Evolutionary conservation across 2,113 vertebrate species (phyloP).

Genomic region (Hypanus sabinus): DNA sequence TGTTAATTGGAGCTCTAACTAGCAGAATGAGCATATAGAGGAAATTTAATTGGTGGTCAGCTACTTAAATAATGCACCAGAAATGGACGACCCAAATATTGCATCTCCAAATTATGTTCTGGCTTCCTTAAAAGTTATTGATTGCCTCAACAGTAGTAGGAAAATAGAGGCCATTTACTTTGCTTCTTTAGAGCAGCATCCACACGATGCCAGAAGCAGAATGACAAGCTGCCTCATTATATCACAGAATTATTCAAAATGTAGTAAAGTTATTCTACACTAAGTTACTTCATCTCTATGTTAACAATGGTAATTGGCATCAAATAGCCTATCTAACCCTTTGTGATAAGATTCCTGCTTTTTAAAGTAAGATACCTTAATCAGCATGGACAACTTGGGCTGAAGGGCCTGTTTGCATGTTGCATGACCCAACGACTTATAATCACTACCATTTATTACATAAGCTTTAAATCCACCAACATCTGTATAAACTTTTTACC

Average conservation of each 20-base stretch:
- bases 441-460: not conserved
- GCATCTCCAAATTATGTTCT: not conserved
- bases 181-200: not conserved
- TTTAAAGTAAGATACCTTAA: not conserved
- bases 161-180: not conserved
- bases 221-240: not conserved
- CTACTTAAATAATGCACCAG: no score
- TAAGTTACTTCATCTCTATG: not conserved
- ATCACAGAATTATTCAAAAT: not conserved
- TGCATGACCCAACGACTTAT: no score
- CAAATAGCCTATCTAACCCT: not conserved
- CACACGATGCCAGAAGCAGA: not conserved
- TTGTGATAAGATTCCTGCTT: not conserved
- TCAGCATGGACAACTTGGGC: no score
- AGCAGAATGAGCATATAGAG: not conserved
- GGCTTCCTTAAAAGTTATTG: not conserved
- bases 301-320: not conserved
- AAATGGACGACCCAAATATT: not conserved
- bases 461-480: not conserved
- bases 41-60: not conserved
- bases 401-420: no score
- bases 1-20: not conserved
- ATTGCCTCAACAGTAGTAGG: not conserved
- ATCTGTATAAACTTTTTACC: not conserved
- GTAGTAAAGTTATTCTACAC: conserved; percentile 2